These are phyloP conservation scores for Coracias cyanogaster DNA, from an alignment of 2,797 vertebrate species.

Conservation along the genomic window DNA sequence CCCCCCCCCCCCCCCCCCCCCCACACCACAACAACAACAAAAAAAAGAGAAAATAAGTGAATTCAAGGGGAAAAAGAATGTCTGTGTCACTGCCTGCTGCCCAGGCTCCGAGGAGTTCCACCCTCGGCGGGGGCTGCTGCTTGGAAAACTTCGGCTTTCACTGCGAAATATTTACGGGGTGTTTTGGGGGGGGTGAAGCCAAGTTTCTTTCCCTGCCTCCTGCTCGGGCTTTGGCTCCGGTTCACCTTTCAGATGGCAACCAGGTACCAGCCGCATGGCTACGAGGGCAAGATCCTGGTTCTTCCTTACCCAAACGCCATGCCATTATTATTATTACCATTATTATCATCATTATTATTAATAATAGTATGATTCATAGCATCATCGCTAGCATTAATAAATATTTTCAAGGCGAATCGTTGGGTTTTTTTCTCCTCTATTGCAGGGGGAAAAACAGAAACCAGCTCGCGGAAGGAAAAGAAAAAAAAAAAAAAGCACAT, in stretches of 20 bases:
- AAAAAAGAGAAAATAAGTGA: not conserved
- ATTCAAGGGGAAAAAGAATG: not conserved
- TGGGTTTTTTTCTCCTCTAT: not conserved
- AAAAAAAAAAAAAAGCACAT: not conserved
- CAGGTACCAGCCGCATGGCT: not conserved
- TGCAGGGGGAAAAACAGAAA: not conserved
- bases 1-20: no score
- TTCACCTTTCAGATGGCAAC: not conserved
- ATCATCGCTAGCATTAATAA: rapidly evolving
- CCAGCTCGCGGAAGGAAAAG: not conserved
- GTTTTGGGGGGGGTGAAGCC: not conserved
- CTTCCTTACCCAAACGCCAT: not conserved
- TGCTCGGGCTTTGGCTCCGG: not conserved
- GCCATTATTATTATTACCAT: no score
- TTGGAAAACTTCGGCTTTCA: not conserved
- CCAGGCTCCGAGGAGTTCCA: not conserved
- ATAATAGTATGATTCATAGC: not conserved
- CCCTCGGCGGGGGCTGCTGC: not conserved
- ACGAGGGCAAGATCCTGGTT: not conserved
- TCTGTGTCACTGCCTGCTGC: not conserved
- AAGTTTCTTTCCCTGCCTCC: not conserved
- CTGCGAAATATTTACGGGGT: not conserved
- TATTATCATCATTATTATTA: not conserved
- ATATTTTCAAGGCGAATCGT: not conserved
- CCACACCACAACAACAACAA: not conserved